phyloP scores from a whole-genome alignment of 1,140 invertebrate species.

The Plectus sambesii region DNA sequence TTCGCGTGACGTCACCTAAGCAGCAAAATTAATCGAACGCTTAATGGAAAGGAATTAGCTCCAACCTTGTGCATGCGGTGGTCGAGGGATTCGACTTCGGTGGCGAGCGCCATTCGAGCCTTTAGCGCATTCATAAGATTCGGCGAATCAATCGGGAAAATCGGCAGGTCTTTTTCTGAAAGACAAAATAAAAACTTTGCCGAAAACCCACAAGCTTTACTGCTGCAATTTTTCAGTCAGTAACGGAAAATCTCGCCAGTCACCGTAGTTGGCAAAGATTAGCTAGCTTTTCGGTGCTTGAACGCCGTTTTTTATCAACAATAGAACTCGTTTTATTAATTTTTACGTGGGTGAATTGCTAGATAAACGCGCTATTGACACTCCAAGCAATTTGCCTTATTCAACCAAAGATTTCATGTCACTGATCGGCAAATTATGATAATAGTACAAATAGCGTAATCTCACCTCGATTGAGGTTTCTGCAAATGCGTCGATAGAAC shows the following conservation, averaged over 20 bases:
- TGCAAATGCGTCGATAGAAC: conserved; percentile 67
- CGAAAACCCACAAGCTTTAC: too few species aligned
- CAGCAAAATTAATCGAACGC: not conserved
- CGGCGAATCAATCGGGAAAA: conserved; percentile 61
- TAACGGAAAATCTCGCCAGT: too few species aligned
- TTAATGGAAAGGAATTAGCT: not conserved
- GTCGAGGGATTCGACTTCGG: conserved; percentile 64
- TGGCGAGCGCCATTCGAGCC: conserved; percentile 62
- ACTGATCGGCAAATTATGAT: too few species aligned
- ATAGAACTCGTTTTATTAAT: not conserved
- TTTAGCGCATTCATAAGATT: conserved; percentile 55
- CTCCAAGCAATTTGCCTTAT: too few species aligned
- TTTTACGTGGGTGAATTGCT: too few species aligned
- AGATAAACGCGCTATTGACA: too few species aligned
- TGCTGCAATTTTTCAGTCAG: too few species aligned
- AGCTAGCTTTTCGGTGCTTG: too few species aligned
- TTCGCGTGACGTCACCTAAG: conserved; percentile 42
- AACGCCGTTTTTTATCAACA: too few species aligned
- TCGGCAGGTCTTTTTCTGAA: conserved; percentile 65
- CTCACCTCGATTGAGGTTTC: conserved; percentile 64
- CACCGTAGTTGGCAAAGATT: too few species aligned
- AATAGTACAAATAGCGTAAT: conserved; percentile 5
- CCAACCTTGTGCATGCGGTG: conserved; percentile 55
- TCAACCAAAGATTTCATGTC: too few species aligned
- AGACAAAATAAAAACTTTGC: conserved; percentile 23